Evolutionary conservation across 1,140 invertebrate species (phyloP).

Genomic region (Geopemphigus sp.): DNA sequence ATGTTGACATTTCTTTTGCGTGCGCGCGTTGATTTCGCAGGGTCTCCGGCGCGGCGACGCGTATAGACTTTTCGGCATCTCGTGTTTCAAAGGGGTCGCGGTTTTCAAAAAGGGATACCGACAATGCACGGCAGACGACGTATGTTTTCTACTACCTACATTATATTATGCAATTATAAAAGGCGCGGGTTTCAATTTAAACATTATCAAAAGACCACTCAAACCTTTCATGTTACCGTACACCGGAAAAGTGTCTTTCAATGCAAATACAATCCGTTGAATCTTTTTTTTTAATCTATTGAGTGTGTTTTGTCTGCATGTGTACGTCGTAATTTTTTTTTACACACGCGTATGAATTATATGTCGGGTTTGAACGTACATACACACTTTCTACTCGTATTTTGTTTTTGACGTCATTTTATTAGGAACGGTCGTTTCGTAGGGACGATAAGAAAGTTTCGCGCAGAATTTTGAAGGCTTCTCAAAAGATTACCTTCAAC

Average conservation of each 20-base stretch:
- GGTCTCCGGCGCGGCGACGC: background rate
- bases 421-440: background rate
- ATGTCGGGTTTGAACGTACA: background rate
- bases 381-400: background rate
- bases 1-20: constrained; percentile 46
- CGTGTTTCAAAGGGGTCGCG: constrained; percentile 46
- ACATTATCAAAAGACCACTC: constrained; percentile 29
- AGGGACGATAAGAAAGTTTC: background rate
- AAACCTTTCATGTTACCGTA: constrained; percentile 36
- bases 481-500: background rate
- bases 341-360: background rate
- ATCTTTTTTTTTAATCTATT: constrained; percentile 29
- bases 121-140: background rate
- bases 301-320: background rate
- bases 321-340: background rate
- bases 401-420: background rate
- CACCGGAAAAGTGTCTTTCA: constrained; percentile 41
- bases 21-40: constrained; percentile 15
- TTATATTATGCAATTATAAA: constrained; percentile 3
- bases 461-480: background rate
- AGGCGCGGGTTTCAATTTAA: constrained; percentile 38
- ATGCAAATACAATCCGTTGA: background rate
- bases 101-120: constrained; percentile 25
- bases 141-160: background rate
- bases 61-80: constrained; percentile 37